Evolutionary conservation across 2,888 invertebrate genomes (phyloP), one percentile per base, ranked within the genome.

Genomic region (Drosophila emarginata): DNA sequence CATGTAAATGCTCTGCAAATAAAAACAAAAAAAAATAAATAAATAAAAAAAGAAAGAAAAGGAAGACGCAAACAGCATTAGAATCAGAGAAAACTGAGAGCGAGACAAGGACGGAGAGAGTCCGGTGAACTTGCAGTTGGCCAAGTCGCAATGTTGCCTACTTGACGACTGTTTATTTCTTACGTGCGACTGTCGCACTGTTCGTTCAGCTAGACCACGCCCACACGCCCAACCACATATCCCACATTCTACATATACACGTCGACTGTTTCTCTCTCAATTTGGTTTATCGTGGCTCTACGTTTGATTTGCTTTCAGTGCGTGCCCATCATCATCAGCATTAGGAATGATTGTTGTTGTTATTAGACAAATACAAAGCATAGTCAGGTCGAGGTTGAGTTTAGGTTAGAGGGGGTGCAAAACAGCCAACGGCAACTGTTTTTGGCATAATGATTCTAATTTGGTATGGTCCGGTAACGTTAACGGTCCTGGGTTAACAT

Each of bases 281-380:
- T 78, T 80, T 71, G 67, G 66, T 70, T 76, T 67, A 71, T 68
- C 65, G 67, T 72, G 64, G 45, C 64, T 76, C 72, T 64, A 72
- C 76, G 76, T 74, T 76, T 86, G 85, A 84, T 82, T 76, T 85
- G 70, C 63, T 80, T 80, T 80, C 67, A 71, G 78, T 83, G 87
- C 84, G 84, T 84, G 88, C 75, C 81, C 88, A 84, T 84, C 86
- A 84, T 88, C 84, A 84, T 84, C 88, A 84, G 88, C 86, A 84
- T 84, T 84, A 88, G 80, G 66, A 51, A 71, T 70, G 67, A 73
- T 76, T 72, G 72, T 67, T 74, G 70, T 73, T 78, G 68, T 68
- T 75, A 65, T 74, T 78, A 76, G 72, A 85, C 67, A 85, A 78
- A 82, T 72, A 79, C 63, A 45, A 21, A 12, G 26, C 26, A 28